Conservation (phyloP, 2,797 vertebrate genomes). For the Danio choprae region DNA sequence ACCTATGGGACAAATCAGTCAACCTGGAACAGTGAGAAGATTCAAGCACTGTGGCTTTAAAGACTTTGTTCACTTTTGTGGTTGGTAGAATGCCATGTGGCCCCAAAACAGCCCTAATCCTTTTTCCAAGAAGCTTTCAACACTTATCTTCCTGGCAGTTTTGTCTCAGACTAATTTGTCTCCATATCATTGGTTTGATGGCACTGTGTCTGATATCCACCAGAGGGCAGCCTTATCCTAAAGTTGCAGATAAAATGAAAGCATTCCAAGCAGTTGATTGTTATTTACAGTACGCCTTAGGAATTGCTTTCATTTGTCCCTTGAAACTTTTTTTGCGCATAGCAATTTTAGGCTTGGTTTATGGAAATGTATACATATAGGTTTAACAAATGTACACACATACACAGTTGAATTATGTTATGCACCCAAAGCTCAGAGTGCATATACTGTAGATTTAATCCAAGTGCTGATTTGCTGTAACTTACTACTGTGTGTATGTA, state of each 20-base stretch:
- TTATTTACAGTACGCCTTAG: conserved; percentile 74
- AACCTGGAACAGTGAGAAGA: conserved; percentile 67
- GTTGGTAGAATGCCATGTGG: conserved; percentile 78
- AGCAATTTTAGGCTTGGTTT: conserved; percentile 67
- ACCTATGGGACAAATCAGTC: conserved; percentile 65
- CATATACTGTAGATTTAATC: neutral
- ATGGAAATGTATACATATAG: conserved; percentile 54
- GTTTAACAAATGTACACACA: neutral
- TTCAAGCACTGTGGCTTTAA: conserved; percentile 78
- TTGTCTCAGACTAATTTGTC: conserved; percentile 60
- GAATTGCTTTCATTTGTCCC: conserved; percentile 79
- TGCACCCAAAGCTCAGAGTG: conserved; percentile 36
- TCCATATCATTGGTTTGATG: conserved; percentile 60
- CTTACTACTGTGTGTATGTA: conserved; percentile 15
- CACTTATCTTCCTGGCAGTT: conserved; percentile 78
- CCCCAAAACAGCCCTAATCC: conserved; percentile 81
- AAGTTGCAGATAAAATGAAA: conserved; percentile 17
- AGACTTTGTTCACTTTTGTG: conserved; percentile 77
- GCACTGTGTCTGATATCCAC: conserved; percentile 55
- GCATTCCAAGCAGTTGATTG: conserved; percentile 66
- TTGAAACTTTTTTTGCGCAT: conserved; percentile 62
- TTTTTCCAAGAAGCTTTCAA: conserved; percentile 84
- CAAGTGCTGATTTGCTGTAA: neutral
- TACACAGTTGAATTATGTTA: neutral
- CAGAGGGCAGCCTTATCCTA: conserved; percentile 73